These are phyloP conservation scores for Folsomia manolachei DNA, from an alignment of 2,888 invertebrate genomes.

Conservation along the genomic window DNA sequence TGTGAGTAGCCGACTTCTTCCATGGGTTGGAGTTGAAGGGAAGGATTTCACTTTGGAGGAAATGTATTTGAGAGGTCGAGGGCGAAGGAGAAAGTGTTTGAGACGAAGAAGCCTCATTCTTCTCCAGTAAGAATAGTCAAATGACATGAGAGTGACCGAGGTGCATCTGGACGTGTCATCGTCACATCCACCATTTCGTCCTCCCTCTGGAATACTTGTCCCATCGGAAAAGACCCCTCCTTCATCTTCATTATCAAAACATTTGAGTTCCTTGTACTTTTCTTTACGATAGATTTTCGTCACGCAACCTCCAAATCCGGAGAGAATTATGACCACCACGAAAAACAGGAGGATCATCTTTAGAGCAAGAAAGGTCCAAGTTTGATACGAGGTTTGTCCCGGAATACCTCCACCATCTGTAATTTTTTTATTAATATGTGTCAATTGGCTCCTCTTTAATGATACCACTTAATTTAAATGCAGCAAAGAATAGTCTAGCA, in stretches of 20 bases:
- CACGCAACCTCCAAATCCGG: slow-evolving; percentile 45
- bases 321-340: slow-evolving; percentile 40
- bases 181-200: slow-evolving; percentile 22
- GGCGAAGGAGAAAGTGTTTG: slow-evolving; percentile 47
- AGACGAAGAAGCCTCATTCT: slow-evolving; percentile 44
- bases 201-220: slow-evolving; percentile 18
- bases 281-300: slow-evolving; percentile 47
- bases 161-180: slow-evolving; percentile 45
- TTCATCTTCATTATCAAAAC: slow-evolving; percentile 43
- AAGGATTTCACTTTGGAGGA: slow-evolving; percentile 45
- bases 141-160: slow-evolving; percentile 49
- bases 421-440: too few relatives aligned
- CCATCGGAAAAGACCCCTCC: slow-evolving; percentile 32
- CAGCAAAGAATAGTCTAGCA: too few relatives aligned
- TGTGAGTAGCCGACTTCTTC: slow-evolving; percentile 5
- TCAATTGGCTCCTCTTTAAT: too few relatives aligned
- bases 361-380: slow-evolving; percentile 46
- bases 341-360: slow-evolving; percentile 46
- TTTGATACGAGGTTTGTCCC: slow-evolving; percentile 27
- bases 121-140: slow-evolving; percentile 49
- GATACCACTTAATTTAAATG: too few relatives aligned
- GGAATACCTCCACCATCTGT: background rate
- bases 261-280: slow-evolving; percentile 48
- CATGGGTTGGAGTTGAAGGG: slow-evolving; percentile 46
- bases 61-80: slow-evolving; percentile 33